Evolutionary conservation across 2,888 invertebrate genomes (phyloP), one percentile per base, ranked within the genome.

Genomic region (Rhopalosiphum nymphaeae): DNA sequence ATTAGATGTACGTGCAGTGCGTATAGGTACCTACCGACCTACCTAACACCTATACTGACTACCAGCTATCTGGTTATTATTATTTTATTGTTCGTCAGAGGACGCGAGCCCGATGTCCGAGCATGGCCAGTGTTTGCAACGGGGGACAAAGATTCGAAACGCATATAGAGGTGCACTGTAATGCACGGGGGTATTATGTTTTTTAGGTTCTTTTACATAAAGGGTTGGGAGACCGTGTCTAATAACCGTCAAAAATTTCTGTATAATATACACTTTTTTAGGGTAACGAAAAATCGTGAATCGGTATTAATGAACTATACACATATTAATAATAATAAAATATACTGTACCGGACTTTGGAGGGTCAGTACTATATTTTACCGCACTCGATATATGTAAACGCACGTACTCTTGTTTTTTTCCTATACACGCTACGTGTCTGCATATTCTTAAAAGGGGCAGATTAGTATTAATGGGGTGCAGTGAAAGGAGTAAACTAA

Each of bases 281-380:
- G 93, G 93, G 56, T 93, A 84, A 88, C 49, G n/a, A 61, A 56
- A 90, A 89, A 85, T 90, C 85, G 78, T 93, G 93, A 93, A 93
- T 93, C 85, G 89, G 89, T 85, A 89, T 93, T 93, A 93, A 93
- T 90, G 93, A 93, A 93, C 93, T 90, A 57, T n/a, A 91, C 61
- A 46, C 78, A 42, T 67, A 78, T 78, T 78, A 78, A 78, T 78
- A 78, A 78, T 36, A 78, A 78, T 36, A 78, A 78, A 78, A 78
- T 78, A 78, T 78, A 78, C 78, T 13, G 44, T 53, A 26, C 89
- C 84, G 93, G 93, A 90, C 93, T 93, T 78, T 56, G 93, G 93
- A 90, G 90, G 93, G 93, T 93, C 93, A 88, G 78, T 49, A 56
- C n/a, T n/a, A 10, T 86, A n/a, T 91, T 90, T 90, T 90, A 90